Evolutionary conservation across 2,888 invertebrate species (phyloP).

Genomic region (Cantharis flavilabris): DNA sequence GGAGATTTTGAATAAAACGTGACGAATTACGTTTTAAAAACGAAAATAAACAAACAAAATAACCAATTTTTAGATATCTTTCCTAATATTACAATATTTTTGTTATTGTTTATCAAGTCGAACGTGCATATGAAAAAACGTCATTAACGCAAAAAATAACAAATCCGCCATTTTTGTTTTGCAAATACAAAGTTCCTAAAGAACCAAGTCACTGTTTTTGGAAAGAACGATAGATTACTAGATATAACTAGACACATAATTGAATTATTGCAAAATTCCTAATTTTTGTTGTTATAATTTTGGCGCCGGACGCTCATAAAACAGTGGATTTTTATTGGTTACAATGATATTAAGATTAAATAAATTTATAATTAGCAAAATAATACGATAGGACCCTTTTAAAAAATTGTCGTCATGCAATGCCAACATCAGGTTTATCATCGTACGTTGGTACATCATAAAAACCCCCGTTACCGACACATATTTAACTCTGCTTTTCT

Average conservation of each 20-base stretch:
- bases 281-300: neutral
- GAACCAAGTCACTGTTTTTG: neutral
- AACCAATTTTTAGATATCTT: neutral
- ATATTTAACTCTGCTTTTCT: neutral
- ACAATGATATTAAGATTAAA: neutral
- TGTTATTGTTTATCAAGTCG: neutral
- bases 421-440: neutral
- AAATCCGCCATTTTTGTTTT: neutral
- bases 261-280: conserved; percentile 1
- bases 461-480: neutral
- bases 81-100: neutral
- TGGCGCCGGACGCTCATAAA: neutral
- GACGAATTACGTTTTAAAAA: neutral
- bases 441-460: neutral
- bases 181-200: neutral
- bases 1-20: neutral
- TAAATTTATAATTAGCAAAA: neutral
- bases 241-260: conserved; percentile 1
- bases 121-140: neutral
- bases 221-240: neutral
- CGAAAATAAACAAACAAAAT: neutral
- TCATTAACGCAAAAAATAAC: neutral
- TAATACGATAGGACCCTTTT: neutral
- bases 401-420: conserved; percentile 6
- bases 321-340: neutral